These are phyloP conservation scores for Aphidius ervi DNA, from an alignment of 1,140 invertebrate genomes.

Conservation along the genomic window DNA sequence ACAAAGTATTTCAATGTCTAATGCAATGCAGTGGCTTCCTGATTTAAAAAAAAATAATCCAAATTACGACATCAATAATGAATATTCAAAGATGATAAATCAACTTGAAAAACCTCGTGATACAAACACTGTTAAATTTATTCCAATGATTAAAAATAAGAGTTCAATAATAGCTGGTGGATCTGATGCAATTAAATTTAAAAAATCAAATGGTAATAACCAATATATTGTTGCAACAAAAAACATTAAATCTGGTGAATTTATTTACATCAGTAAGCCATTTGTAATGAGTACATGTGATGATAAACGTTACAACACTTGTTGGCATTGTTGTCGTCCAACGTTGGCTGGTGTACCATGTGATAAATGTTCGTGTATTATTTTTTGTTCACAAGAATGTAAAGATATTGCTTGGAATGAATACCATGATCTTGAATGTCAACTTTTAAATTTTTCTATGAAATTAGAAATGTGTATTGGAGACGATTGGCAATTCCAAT, in stretches of 20 bases:
- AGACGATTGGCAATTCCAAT: too few relatives aligned
- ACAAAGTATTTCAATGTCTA: not conserved
- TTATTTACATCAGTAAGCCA: constrained; percentile 71
- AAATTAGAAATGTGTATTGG: too few relatives aligned
- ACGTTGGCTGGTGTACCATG: constrained; percentile 61
- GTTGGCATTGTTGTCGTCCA: constrained; percentile 67
- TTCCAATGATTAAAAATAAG: not conserved
- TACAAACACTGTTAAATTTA: constrained; percentile 4
- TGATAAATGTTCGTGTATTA: constrained; percentile 56
- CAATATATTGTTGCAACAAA: constrained; percentile 60
- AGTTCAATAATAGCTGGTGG: constrained; percentile 4
- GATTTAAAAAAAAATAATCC: too few relatives aligned
- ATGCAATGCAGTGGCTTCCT: not conserved
- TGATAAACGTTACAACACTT: constrained; percentile 59
- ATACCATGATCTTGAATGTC: constrained; percentile 36
- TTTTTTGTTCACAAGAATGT: constrained; percentile 70
- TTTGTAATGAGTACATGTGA: constrained; percentile 64
- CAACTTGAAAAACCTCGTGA: not conserved
- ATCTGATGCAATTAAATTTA: constrained; percentile 6
- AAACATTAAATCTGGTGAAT: constrained; percentile 66
- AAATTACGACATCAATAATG: too few relatives aligned
- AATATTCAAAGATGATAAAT: not conserved
- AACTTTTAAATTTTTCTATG: too few relatives aligned
- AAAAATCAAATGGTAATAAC: constrained; percentile 50
- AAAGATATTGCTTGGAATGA: constrained; percentile 55